These are phyloP conservation scores for Aradophagus sp. DNA, from an alignment of 1,140 invertebrate genomes.

Conservation along the genomic window DNA sequence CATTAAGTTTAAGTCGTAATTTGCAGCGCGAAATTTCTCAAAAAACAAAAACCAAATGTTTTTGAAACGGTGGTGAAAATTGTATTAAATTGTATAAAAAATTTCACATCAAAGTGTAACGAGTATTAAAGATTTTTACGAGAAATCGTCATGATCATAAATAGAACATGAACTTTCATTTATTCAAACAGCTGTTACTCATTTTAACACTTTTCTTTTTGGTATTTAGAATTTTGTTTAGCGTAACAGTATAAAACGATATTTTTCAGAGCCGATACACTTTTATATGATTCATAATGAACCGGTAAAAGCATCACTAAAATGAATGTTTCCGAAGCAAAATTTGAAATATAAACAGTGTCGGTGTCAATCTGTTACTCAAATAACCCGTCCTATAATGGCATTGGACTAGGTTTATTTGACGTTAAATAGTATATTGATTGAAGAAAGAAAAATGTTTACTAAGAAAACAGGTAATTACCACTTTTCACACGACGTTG, in stretches of 20 bases:
- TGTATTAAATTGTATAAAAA: too few species aligned
- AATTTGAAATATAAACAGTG: too few species aligned
- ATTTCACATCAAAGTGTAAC: too few species aligned
- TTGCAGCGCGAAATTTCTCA: too few species aligned
- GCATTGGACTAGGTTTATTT: constrained; percentile 10
- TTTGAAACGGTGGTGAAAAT: background rate
- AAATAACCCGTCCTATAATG: constrained; percentile 1
- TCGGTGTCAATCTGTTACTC: constrained; percentile 10
- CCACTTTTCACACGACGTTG: constrained; percentile 9
- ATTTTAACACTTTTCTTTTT: constrained; percentile 32
- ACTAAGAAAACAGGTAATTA: constrained; percentile 21
- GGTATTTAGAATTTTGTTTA: background rate
- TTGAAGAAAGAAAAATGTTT: constrained; percentile 28
- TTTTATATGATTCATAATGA: background rate
- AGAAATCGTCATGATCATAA: constrained; percentile 19
- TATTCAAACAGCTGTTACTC: constrained; percentile 20
- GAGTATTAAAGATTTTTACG: constrained; percentile 6
- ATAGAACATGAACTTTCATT: constrained; percentile 46
- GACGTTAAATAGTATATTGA: constrained; percentile 19
- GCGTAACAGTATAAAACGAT: background rate
- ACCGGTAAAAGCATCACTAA: too few species aligned
- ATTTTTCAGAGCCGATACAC: background rate
- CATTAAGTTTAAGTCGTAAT: too few species aligned
- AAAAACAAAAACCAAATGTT: constrained; percentile 2
- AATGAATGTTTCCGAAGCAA: too few species aligned